Evolutionary conservation across 2,113 vertebrate species (phyloP).

Genomic region (Lophotis ruficrista): DNA sequence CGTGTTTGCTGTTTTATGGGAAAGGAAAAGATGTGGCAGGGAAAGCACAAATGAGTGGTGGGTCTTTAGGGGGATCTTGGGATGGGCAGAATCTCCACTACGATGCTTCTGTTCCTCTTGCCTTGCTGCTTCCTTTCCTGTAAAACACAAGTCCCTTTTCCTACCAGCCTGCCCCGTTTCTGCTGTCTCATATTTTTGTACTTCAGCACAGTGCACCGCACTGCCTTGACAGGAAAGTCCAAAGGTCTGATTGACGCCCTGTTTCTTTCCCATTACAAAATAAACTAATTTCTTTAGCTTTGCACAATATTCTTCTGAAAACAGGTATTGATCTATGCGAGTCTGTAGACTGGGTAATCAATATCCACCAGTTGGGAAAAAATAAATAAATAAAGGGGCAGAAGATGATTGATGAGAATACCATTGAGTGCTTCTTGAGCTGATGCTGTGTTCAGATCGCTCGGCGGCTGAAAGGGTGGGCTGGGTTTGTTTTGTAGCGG

Average conservation of each 20-base stretch:
- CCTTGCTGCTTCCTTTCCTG: not conserved
- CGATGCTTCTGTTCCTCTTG: not conserved
- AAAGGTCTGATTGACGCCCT: conserved; percentile 60
- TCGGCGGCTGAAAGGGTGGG: conserved; percentile 32
- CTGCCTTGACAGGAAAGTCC: conserved; percentile 22
- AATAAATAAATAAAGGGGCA: conserved; percentile 49
- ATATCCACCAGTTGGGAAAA: conserved; percentile 65
- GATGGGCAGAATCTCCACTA: not conserved
- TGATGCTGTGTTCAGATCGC: conserved; percentile 34
- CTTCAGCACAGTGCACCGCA: not conserved
- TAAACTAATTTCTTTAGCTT: conserved; percentile 75
- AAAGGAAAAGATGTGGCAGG: not conserved
- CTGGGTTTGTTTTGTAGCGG: conserved; percentile 13
- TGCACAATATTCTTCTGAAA: conserved; percentile 65
- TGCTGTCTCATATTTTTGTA: not conserved
- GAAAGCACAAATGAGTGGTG: not conserved
- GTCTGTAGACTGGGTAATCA: conserved; percentile 67
- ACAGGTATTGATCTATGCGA: conserved; percentile 70
- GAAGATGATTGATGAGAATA: conserved; percentile 71
- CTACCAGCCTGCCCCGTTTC: not conserved
- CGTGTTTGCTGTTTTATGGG: not conserved
- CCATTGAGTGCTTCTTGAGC: conserved; percentile 33
- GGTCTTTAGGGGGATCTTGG: not conserved
- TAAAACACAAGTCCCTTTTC: not conserved
- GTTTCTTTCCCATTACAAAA: conserved; percentile 68